Base-by-base conservation (phyloP, 1,140 invertebrate species). In the Cepaea nemoralis region DNA sequence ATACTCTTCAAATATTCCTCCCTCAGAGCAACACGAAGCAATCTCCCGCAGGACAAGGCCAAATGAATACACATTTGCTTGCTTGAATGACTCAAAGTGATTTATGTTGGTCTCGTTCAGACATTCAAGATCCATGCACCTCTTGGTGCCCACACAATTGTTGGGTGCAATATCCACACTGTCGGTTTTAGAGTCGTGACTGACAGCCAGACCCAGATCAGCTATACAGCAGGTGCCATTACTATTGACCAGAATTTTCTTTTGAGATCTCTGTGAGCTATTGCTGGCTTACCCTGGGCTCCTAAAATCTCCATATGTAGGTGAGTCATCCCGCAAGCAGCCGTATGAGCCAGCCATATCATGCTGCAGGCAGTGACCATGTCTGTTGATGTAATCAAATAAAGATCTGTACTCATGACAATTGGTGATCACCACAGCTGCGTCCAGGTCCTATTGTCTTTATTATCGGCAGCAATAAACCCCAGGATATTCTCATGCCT, bases 221-320 rank as follows among this genome's bases (percentile, higher is more conserved):
- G 97, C 97, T 87, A 99, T 98, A 84, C 97, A 97, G 91, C 98
- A 99, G 6, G 95, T 96, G 83, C 96, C 94, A 93, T 98, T 97
- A 39, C 94, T 94, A 92, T 98, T 98, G 31, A 99, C 97, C 71
- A 99, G 92, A 84, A 99, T 98, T 91, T 99, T 99, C 92, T 98
- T 98, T 99, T 99, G 22, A 99, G 93, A 92, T 99, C 97, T 83
- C 97, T 93, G 91, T 99, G 98, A 33, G 97, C 98, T 88, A 99
- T 98, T 0, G 96, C 96, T 59, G 98, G 98, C 91, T 99, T 99
- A 86, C 84, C 85, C 71, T 86, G 85, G 19, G 91, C 90, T 82
- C 88, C 89, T 63, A 85, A 39, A 74, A 92, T 92, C 83, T 91
- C 90, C 75, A 89, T 89, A 81, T 92, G 91, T 67, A 92, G 75